Evolutionary conservation across 2,888 invertebrate species (phyloP), one percentile per base, ranked within the genome.

Genomic region (Pachliopta kotzebuea): DNA sequence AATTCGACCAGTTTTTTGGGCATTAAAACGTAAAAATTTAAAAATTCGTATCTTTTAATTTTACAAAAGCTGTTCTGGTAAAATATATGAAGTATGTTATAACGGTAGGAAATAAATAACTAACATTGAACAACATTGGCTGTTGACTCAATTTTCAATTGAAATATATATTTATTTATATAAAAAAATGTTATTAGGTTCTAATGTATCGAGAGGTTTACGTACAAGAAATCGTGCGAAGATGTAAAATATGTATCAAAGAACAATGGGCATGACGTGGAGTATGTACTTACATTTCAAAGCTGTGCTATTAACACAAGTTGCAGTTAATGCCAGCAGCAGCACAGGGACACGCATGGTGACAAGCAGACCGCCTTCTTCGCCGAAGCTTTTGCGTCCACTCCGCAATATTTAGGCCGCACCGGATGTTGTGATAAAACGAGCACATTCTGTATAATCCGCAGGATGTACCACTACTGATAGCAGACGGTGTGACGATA

Each of bases 401-500:
- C 63, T 55, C 64, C 65, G 66, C 62, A 62, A 66, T 63, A 72
- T 74, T 74, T 70, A 68, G 72, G 70, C 68, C 68, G 68, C 68
- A 61, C 68, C 74, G 82, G 81, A 80, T 72, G 76, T 14, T 49
- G 24, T 45, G 67, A 70, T 69, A 69, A 68, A 61, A 62, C 56
- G 45, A 70, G 70, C 73, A 74, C 67, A 66, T 64, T 56, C 37
- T 71, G 63, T 70, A 75, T 83, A 81, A 85, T 85, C 84, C 84
- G 71, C 84, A 85, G 86, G 86, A 86, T 76, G 83, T 74, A 69
- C 60, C 37, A 50, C 71, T n/a, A 9, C 50, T 76, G 85, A 85
- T 86, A 85, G 72, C 69, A 68, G 53, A 45, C 57, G 21, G n/a
- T 53, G 60, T 26, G 11, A 42, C 37, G 37, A 56, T 24, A 23